These are phyloP conservation scores for Phycodurus eques DNA, from an alignment of 2,113 vertebrate species.

Conservation along the genomic window DNA sequence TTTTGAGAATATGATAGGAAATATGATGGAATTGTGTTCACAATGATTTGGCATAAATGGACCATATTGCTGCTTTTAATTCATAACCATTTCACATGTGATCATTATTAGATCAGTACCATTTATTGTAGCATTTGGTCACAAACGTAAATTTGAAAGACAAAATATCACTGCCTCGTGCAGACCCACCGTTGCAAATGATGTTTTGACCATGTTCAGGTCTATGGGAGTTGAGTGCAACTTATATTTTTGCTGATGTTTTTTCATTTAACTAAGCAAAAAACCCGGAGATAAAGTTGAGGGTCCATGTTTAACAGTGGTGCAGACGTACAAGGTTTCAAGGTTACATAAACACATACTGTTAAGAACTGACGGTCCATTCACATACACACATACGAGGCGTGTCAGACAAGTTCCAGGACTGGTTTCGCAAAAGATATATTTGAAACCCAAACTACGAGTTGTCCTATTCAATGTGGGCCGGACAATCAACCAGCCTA, in stretches of 20 bases:
- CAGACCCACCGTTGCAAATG: neutral
- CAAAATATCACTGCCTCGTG: neutral
- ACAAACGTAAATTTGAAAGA: neutral
- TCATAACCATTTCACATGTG: neutral
- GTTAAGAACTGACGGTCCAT: no score
- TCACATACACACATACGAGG: no score
- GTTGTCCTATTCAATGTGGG: no score
- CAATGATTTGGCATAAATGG: neutral
- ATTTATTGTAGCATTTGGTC: neutral
- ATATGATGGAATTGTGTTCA: neutral
- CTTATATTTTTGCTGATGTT: neutral
- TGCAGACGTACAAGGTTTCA: no score
- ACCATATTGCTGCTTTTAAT: neutral
- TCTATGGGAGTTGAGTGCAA: neutral
- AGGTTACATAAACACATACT: no score
- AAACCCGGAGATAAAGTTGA: no score
- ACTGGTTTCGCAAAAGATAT: no score
- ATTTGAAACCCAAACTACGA: no score
- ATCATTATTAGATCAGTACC: neutral
- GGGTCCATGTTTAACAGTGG: no score
- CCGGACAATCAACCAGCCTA: no score
- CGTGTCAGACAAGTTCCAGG: no score
- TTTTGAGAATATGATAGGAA: neutral
- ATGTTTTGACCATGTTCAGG: neutral
- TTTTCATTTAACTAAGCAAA: neutral